phyloP scores from a whole-genome alignment of 2,888 invertebrate genomes.

The Tetramorium bicarinatum region DNA sequence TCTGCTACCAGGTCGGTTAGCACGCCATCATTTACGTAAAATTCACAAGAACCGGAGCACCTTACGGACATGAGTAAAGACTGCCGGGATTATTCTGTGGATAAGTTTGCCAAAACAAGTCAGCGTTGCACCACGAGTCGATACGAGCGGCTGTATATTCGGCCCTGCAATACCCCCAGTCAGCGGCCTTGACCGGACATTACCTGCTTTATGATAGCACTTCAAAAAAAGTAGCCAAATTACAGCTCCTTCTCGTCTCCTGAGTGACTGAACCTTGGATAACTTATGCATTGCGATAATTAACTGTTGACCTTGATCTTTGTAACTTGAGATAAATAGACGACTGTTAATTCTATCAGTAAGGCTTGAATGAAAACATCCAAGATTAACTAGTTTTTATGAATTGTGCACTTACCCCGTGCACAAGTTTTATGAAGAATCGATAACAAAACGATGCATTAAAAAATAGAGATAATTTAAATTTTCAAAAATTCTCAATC shows the following conservation, averaged over 20 bases:
- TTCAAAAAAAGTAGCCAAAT: conserved; percentile 41
- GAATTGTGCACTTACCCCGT: not conserved
- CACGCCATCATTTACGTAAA: conserved; percentile 59
- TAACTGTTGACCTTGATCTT: not conserved
- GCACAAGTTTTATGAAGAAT: not conserved
- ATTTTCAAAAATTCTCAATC: not conserved
- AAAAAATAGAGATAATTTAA: not conserved
- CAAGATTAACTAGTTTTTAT: not conserved
- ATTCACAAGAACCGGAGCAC: conserved; percentile 47
- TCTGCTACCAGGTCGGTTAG: conserved; percentile 58
- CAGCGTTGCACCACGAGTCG: conserved; percentile 33
- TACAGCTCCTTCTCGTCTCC: conserved; percentile 2
- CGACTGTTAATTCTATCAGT: not conserved
- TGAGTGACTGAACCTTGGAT: conserved; percentile 9
- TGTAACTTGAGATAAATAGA: conserved; percentile 2
- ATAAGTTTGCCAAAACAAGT: not conserved
- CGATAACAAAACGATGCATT: not conserved
- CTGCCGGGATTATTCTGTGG: conserved; percentile 20
- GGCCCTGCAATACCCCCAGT: conserved; percentile 13
- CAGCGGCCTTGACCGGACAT: conserved; percentile 38
- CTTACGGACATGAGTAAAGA: conserved; percentile 17
- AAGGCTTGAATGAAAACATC: not conserved
- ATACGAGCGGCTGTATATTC: conserved; percentile 5
- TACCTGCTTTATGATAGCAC: conserved; percentile 33
- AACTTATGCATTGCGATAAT: not conserved